These are phyloP conservation scores for Gobionotothen gibberifrons DNA, from an alignment of 2,797 vertebrate species.

Conservation along the genomic window DNA sequence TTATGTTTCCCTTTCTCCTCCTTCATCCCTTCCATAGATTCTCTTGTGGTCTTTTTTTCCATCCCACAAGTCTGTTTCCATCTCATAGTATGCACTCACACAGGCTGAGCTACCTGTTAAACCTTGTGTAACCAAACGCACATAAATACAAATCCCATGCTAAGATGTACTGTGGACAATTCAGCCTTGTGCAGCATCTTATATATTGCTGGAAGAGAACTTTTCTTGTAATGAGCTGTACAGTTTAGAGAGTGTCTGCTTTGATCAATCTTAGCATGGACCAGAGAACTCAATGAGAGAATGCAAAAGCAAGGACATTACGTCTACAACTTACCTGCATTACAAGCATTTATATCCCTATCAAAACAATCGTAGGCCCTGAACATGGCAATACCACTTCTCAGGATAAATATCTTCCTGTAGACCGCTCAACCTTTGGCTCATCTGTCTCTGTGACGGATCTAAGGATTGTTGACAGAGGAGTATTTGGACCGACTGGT, in stretches of 20 bases:
- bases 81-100: neutral
- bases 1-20: constrained; percentile 44
- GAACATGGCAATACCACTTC: constrained; percentile 22
- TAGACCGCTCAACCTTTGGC: constrained; percentile 61
- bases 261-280: constrained; percentile 60
- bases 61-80: constrained; percentile 2
- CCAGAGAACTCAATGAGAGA: constrained; percentile 22
- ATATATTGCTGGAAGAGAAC: constrained; percentile 38
- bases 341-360: constrained; percentile 55
- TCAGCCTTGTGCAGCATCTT: constrained; percentile 45
- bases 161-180: constrained; percentile 35
- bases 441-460: constrained; percentile 63
- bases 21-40: constrained; percentile 28
- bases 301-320: constrained; percentile 61
- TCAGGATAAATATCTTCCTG: constrained; percentile 52
- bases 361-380: constrained; percentile 54
- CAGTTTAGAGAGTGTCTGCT: constrained; percentile 51
- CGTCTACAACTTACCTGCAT: constrained; percentile 48
- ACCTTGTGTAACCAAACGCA: constrained; percentile 31
- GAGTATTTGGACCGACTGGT: constrained; percentile 66
- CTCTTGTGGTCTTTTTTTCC: constrained; percentile 24
- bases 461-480: constrained; percentile 73
- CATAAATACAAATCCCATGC: constrained; percentile 55
- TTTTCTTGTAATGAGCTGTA: constrained; percentile 59
- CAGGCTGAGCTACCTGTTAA: constrained; percentile 23